Percentiles rank a stretch among this genome's conserved stretches.
These are phyloP conservation scores for Xenopus laevis DNA, from an alignment of 2,113 vertebrate species.

Conservation along the genomic window DNA sequence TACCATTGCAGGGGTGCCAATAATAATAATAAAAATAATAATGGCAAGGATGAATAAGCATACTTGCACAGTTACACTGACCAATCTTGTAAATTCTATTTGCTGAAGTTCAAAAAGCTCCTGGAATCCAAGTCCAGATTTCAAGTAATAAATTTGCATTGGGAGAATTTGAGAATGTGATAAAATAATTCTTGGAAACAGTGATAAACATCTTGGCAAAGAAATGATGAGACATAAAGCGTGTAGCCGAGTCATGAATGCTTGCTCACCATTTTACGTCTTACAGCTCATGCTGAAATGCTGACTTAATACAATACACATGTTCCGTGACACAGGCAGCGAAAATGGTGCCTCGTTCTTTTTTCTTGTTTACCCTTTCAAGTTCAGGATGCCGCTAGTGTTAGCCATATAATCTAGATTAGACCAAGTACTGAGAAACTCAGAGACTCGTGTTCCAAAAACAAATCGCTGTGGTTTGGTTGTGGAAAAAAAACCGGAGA, in stretches of 20 bases:
- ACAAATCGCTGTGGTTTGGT: not conserved
- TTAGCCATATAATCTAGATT: not conserved
- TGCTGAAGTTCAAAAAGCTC: not conserved
- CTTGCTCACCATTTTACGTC: slow-evolving; percentile 30
- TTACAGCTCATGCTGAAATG: slow-evolving; percentile 28
- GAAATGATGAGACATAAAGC: slow-evolving; percentile 1
- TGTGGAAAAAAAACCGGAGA: not conserved
- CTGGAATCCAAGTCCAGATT: slow-evolving; percentile 8
- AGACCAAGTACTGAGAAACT: not conserved
- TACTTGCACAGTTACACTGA: too few species aligned
- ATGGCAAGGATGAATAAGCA: not conserved
- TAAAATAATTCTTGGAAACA: slow-evolving; percentile 36
- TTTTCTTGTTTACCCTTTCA: slow-evolving; percentile 19
- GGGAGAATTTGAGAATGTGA: slow-evolving; percentile 32
- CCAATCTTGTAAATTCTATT: too few species aligned
- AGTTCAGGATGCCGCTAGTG: not conserved
- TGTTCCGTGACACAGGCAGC: slow-evolving; percentile 35
- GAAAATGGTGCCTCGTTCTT: slow-evolving; percentile 11
- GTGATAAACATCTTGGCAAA: slow-evolving; percentile 41
- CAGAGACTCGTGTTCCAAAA: not conserved
- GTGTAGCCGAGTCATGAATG: slow-evolving; percentile 35
- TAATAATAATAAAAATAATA: too few species aligned
- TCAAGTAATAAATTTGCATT: slow-evolving; percentile 18
- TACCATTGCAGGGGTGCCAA: too few species aligned
- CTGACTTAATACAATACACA: slow-evolving; percentile 36